Evolutionary conservation across 2,113 vertebrate genomes (phyloP).

Genomic region (Noturus placidus): DNA sequence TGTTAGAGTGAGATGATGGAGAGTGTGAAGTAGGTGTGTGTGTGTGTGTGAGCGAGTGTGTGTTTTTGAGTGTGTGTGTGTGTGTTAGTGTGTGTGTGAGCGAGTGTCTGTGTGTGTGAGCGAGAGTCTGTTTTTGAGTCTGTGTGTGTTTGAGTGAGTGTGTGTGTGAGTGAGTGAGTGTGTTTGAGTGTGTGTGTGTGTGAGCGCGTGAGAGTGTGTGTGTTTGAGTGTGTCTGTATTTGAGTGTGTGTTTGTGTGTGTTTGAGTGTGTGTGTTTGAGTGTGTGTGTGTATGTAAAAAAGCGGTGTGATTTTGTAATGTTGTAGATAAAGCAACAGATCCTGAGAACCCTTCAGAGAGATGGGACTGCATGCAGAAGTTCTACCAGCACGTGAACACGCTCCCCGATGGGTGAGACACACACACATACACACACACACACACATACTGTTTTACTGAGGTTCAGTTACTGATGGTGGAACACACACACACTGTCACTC

Average conservation of each 20-base stretch:
- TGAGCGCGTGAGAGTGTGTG: background rate
- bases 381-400: slow-evolving; percentile 81
- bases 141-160: background rate
- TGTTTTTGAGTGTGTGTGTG: too few species aligned
- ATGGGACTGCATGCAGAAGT: slow-evolving; percentile 84
- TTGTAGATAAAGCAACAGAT: slow-evolving; percentile 83
- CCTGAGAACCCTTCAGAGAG: slow-evolving; percentile 73
- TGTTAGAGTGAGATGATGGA: too few species aligned
- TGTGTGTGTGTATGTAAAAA: background rate
- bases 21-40: too few species aligned
- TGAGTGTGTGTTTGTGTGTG: background rate
- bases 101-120: too few species aligned
- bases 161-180: background rate
- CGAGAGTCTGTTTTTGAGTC: too few species aligned
- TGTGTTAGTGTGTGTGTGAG: too few species aligned
- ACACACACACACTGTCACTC: too few species aligned
- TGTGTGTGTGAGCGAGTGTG: too few species aligned
- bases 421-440: slow-evolving; percentile 8
- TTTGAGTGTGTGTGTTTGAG: background rate
- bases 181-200: too few species aligned
- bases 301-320: background rate
- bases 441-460: background rate
- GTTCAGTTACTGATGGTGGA: too few species aligned
- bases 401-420: slow-evolving; percentile 71
- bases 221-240: background rate